Base-by-base conservation (phyloP, 2,113 vertebrate genomes). In the Nettapus auritus region DNA sequence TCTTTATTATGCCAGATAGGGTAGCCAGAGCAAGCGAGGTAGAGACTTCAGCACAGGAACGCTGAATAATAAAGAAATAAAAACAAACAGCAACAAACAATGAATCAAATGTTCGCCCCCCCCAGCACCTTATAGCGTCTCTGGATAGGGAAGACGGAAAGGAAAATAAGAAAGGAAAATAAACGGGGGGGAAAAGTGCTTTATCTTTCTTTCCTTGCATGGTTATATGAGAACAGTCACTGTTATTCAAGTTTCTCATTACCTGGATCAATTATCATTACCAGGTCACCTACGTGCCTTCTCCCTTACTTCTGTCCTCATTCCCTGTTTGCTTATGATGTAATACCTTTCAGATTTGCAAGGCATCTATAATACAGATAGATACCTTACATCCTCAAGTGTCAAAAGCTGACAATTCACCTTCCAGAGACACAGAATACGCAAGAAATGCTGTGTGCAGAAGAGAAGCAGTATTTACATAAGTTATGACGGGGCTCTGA, bases 371-470 rank as follows among this genome's bases (percentile, higher is more conserved):
- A 77, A 55, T 1, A 4, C 8, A 50, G 31, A 22, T 5, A 50
- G 31, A 22, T 5, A 73, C 26, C 42, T 25, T 20, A 10, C 11
- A 11, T 21, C 7, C 25, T 44, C 1, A 1, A 60, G 25, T 3
- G 11, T 38, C 79, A 80, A 59, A 76, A 82, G 57, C 17, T 79
- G 18, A 26, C n/a, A 59, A 2, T 8, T 22, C 7, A 42, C 26
- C 57, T 68, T 75, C 53, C 44, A 68, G 42, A 13, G 57, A 22
- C 70, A 82, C n/a, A 74, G 70, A 87, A 62, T 4, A 63, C 23
- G 46, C 46, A 17, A 70, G 73, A 17, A 50, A 36, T 0, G 1
- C 0, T 11, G 9, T 3, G 25, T 46, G 16, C 44, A 76, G 71
- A 46, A 71, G 14, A 62, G 53, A 71, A 88, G 42, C 14, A 19